Evolutionary conservation across 2,888 invertebrate genomes (phyloP), one percentile per base, ranked within the genome.

Genomic region (Acronicta leporina): DNA sequence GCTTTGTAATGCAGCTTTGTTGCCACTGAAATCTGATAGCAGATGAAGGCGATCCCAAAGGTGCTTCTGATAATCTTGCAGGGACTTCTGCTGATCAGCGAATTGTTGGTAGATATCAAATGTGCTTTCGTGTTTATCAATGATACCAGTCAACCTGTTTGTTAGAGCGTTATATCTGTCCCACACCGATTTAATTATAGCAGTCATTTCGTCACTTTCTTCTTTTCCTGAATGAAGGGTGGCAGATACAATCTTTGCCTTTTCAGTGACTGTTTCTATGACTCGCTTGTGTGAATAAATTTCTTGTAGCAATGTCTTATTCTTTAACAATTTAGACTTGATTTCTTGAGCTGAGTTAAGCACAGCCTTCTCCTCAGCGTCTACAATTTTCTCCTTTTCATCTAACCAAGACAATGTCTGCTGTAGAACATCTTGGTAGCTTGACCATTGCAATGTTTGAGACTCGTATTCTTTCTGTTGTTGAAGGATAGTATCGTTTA

Each of bases 1-100:
- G 44, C 96, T 96, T 84, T 98, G 97, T n/a, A 99, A 92, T 0
- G 97, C 96, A 40, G 97, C 95, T 87, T 98, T 97, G 79, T 97
- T 98, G 8, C 99, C 99, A 38, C 97, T 97, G 73, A 97, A 97
- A 88, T 99, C 98, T 6, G 97, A 97, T 75, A 97, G 96, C 60
- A 96, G 95, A 47, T 97, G 96, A 7, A 99, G 92, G 74, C 97
- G 97, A 84, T 99, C 98, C 97, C 98, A 98, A 40, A 98, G 95
- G 80, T 97, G 97, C 85, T 98, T 98, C 80, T 98, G 97, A 89
- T 98, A 97, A 80, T 98, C 98, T 90, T 98, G 97, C 71, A 98
- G 97, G 0, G 97, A 95, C 85, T 98, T 98, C 76, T 98, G 97
- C 57, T 97, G 95, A 78, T 98, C 98, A 73, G 97, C 96, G 84